These are phyloP conservation scores for Drosophila equinoxialis DNA, from an alignment of 1,140 invertebrate genomes.

Conservation along the genomic window DNA sequence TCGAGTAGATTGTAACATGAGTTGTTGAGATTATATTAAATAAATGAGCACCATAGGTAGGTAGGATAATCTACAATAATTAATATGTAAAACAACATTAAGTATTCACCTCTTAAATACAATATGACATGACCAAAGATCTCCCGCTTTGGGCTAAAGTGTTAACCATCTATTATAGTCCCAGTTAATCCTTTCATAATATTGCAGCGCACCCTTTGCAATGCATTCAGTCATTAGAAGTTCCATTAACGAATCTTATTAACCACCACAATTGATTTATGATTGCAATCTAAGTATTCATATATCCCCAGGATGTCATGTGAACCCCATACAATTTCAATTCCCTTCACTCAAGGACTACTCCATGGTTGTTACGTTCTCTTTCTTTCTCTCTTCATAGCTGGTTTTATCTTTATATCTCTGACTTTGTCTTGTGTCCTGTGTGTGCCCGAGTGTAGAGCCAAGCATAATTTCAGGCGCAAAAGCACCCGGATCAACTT, in stretches of 20 bases:
- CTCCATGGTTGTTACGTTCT: not conserved
- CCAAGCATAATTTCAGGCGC: slow-evolving; percentile 45
- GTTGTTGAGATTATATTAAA: too few relatives aligned
- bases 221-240: slow-evolving; percentile 38
- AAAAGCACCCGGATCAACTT: slow-evolving; percentile 67
- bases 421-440: slow-evolving; percentile 5
- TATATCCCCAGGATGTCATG: slow-evolving; percentile 10
- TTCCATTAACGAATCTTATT: slow-evolving; percentile 50
- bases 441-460: not conserved
- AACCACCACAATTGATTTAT: slow-evolving; percentile 61
- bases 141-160: not conserved
- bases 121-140: not conserved
- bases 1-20: too few relatives aligned
- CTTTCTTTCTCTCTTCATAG: slow-evolving; percentile 6
- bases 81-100: too few relatives aligned
- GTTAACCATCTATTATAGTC: not conserved
- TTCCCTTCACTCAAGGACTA: slow-evolving; percentile 1
- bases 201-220: not conserved
- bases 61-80: too few relatives aligned
- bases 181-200: slow-evolving; percentile 1
- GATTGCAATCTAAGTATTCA: slow-evolving; percentile 55
- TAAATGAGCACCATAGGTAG: too few relatives aligned
- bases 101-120: not conserved
- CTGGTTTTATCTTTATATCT: slow-evolving; percentile 7
- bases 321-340: slow-evolving; percentile 13